Evolutionary conservation across 1,140 invertebrate genomes (phyloP).

Genomic region (Cydia amplana): DNA sequence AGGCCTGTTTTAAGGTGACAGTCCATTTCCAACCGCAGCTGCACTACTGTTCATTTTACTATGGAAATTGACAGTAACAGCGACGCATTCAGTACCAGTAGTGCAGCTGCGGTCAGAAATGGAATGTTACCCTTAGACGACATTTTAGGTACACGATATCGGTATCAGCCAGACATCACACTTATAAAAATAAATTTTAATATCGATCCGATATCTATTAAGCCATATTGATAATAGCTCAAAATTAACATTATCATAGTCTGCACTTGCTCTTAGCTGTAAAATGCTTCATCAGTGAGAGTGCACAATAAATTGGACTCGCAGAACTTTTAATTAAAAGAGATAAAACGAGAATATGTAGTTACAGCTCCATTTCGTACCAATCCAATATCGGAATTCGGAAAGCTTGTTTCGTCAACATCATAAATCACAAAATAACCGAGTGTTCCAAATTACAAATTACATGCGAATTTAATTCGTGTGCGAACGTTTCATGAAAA

Average conservation of each 20-base stretch:
- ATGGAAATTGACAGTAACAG: too few relatives aligned
- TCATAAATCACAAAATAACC: conserved; percentile 4
- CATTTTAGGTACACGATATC: too few relatives aligned
- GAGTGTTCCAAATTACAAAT: neutral
- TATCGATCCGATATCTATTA: too few relatives aligned
- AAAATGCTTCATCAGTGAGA: neutral
- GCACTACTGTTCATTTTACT: too few relatives aligned
- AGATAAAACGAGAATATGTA: conserved; percentile 5
- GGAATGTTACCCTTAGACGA: too few relatives aligned
- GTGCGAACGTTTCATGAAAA: neutral
- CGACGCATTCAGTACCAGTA: too few relatives aligned
- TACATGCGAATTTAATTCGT: neutral
- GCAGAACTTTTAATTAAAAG: neutral
- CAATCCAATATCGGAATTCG: conserved; percentile 14
- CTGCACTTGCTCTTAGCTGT: neutral
- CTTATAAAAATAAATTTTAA: too few relatives aligned
- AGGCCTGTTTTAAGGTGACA: too few relatives aligned
- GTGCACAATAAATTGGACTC: conserved; percentile 5
- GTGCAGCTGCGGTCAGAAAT: too few relatives aligned
- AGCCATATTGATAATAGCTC: neutral
- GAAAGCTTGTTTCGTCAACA: neutral
- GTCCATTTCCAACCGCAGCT: too few relatives aligned
- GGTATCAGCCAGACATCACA: too few relatives aligned
- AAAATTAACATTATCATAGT: neutral
- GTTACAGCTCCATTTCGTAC: neutral